Conservation (phyloP, 2,888 invertebrate genomes). For the Acrocyrtus sp. region DNA sequence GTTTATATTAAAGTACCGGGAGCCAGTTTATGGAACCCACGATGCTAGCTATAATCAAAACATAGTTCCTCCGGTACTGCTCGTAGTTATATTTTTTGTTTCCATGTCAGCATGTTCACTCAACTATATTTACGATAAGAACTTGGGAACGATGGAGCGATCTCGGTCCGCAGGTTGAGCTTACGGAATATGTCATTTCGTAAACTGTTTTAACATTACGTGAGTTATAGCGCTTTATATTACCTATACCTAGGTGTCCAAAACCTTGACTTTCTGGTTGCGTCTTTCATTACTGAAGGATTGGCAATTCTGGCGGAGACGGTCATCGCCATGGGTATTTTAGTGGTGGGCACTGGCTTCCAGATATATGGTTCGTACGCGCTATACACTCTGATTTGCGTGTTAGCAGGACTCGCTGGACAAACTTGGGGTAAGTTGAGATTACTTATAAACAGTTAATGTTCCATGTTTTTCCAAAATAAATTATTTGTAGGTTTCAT, state of each 20-base stretch:
- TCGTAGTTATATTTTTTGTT: too few species aligned
- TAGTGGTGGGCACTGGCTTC: constrained; percentile 28
- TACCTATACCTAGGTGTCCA: constrained; percentile 12
- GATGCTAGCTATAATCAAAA: too few species aligned
- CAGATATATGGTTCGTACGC: constrained; percentile 24
- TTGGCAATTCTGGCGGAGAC: constrained; percentile 29
- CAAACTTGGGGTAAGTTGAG: constrained; percentile 21
- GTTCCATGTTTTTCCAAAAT: neutral
- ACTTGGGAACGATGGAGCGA: constrained; percentile 45
- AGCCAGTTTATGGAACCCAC: too few species aligned
- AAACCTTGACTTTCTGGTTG: constrained; percentile 31
- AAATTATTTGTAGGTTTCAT: constrained; percentile 21
- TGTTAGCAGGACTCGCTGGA: constrained; percentile 38
- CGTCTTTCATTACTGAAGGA: constrained; percentile 42
- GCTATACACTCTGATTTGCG: constrained; percentile 19
- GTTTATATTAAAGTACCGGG: too few species aligned
- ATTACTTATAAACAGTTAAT: neutral
- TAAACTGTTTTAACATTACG: too few species aligned
- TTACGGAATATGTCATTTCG: too few species aligned
- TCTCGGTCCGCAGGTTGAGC: constrained; percentile 29
- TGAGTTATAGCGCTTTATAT: too few species aligned
- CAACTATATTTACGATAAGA: too few species aligned
- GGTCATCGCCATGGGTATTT: constrained; percentile 17
- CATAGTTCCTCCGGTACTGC: too few species aligned
- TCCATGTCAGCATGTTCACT: too few species aligned